These are phyloP conservation scores for Dolomedes plantarius DNA, from an alignment of 2,888 invertebrate species.

Conservation along the genomic window DNA sequence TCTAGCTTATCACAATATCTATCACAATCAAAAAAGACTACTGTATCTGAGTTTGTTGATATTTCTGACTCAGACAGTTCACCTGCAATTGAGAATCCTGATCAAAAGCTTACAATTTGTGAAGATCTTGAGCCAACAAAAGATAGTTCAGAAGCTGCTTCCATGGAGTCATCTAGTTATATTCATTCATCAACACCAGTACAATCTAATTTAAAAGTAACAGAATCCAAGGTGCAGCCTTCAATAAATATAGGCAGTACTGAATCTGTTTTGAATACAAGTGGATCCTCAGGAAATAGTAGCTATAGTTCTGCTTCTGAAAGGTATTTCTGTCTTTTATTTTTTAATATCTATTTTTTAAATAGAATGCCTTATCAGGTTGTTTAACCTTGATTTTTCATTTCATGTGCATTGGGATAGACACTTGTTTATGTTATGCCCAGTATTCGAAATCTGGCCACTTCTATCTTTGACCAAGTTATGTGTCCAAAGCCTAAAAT, in stretches of 20 bases:
- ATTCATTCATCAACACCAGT: background rate
- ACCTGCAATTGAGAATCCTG: background rate
- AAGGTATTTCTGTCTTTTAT: constrained; percentile 5
- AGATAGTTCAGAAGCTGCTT: background rate
- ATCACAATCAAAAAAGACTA: background rate
- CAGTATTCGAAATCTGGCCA: too few relatives aligned
- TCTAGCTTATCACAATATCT: background rate
- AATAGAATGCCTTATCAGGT: too few relatives aligned
- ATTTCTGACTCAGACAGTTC: background rate
- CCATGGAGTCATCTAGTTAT: background rate
- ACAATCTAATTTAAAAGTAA: background rate
- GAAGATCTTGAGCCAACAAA: background rate
- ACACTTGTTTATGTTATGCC: too few relatives aligned
- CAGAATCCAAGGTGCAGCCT: background rate
- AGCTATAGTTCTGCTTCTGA: constrained; percentile 5
- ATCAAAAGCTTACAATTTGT: too few relatives aligned
- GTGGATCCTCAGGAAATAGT: background rate
- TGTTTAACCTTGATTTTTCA: too few relatives aligned
- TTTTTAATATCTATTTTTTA: too few relatives aligned
- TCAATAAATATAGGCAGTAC: background rate
- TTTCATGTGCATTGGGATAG: too few relatives aligned
- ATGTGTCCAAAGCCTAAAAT: too few relatives aligned
- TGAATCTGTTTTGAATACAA: constrained; percentile 22
- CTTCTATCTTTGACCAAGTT: too few relatives aligned
- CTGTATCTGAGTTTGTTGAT: background rate